These are phyloP conservation scores for Apis dorsata DNA, from an alignment of 1,140 invertebrate genomes.

Conservation along the genomic window DNA sequence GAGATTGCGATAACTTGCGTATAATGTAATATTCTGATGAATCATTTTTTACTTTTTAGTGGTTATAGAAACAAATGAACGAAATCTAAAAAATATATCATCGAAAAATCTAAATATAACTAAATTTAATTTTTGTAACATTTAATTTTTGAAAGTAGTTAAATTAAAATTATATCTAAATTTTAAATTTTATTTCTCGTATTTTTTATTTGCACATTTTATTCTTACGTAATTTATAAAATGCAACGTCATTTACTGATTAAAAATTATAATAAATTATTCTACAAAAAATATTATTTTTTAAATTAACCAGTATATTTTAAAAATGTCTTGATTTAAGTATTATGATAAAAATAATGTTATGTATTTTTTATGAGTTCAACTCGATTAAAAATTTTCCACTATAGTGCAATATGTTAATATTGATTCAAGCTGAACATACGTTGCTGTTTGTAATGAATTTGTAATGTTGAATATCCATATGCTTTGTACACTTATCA, in stretches of 20 bases:
- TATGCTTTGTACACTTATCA: constrained; percentile 21
- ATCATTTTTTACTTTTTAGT: constrained; percentile 2
- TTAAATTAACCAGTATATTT: neutral
- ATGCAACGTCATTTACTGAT: constrained; percentile 1
- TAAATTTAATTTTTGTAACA: too few relatives aligned
- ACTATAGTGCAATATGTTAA: neutral
- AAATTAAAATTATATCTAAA: neutral
- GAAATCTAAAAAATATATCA: neutral
- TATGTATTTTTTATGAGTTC: neutral
- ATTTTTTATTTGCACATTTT: neutral
- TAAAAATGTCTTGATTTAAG: neutral
- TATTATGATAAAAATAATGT: neutral
- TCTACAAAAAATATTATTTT: neutral
- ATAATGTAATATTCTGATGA: constrained; percentile 1
- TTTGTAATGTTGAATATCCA: neutral
- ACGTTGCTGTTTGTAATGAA: neutral
- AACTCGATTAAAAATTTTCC: neutral
- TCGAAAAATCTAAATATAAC: neutral
- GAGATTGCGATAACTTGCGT: constrained; percentile 1
- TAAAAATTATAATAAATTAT: neutral
- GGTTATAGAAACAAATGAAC: neutral
- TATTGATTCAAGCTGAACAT: neutral
- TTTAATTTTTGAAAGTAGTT: neutral
- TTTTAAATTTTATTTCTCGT: neutral
- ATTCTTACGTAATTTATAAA: neutral